Percentiles rank a stretch among this genome's conserved stretches.
Conservation (phyloP, 2,888 invertebrate genomes). For the Drosophila pegasa region DNA sequence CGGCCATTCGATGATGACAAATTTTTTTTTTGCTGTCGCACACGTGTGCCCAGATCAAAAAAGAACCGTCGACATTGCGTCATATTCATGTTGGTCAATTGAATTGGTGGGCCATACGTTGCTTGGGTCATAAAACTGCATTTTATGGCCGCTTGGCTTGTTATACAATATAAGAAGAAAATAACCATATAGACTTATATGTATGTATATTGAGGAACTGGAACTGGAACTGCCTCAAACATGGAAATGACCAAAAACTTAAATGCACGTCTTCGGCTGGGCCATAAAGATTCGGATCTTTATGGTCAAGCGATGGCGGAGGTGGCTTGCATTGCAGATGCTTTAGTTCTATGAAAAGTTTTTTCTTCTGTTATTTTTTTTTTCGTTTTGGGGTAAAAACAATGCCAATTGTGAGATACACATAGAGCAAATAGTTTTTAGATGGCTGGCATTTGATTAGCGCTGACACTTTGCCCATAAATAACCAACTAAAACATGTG, state of each 20-base stretch:
- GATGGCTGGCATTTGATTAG: constrained; percentile 83
- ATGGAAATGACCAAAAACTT: constrained; percentile 57
- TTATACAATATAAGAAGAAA: constrained; percentile 4
- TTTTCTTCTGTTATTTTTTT: background rate
- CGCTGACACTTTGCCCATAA: constrained; percentile 85
- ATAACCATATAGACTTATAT: constrained; percentile 16
- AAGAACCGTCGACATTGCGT: constrained; percentile 48
- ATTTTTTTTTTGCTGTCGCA: constrained; percentile 42
- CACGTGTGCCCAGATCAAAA: constrained; percentile 58
- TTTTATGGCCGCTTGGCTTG: constrained; percentile 46
- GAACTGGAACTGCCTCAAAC: constrained; percentile 34
- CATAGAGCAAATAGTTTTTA: constrained; percentile 58
- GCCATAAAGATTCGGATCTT: constrained; percentile 63
- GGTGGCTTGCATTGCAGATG: constrained; percentile 29
- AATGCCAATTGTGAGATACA: constrained; percentile 48
- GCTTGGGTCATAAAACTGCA: constrained; percentile 65
- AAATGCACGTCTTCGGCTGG: constrained; percentile 57
- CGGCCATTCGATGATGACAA: constrained; percentile 65
- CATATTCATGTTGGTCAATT: constrained; percentile 48
- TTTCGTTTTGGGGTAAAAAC: constrained; percentile 49
- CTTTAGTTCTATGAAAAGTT: constrained; percentile 55
- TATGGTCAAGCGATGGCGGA: constrained; percentile 16
- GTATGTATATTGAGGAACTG: constrained; percentile 35
- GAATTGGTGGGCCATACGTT: constrained; percentile 48
- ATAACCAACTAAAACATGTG: constrained; percentile 83